phyloP scores from a whole-genome alignment of 2,888 invertebrate species.

The Oegoconia quadripuncta region DNA sequence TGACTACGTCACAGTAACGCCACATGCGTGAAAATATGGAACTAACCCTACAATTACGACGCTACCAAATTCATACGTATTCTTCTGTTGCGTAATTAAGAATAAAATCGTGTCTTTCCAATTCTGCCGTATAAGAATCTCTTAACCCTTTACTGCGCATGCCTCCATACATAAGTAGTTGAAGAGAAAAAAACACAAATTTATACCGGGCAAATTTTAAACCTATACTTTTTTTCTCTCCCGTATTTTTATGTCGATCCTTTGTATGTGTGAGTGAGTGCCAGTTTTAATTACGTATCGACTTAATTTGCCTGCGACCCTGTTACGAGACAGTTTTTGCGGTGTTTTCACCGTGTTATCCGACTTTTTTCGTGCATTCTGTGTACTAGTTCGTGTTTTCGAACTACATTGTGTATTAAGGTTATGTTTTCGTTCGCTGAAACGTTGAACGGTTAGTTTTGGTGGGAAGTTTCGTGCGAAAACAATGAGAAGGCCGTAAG shows the following conservation, averaged over 20 bases:
- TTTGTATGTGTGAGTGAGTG: conserved; percentile 73
- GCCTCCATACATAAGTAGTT: conserved; percentile 73
- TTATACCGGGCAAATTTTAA: conserved; percentile 79
- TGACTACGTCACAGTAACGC: conserved; percentile 31
- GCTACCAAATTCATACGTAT: conserved; percentile 23
- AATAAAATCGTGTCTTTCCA: neutral
- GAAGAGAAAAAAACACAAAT: conserved; percentile 77
- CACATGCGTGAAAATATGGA: conserved; percentile 39
- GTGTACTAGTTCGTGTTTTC: neutral
- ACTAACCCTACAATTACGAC: conserved; percentile 44
- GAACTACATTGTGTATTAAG: conserved; percentile 21
- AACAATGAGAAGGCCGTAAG: conserved; percentile 7
- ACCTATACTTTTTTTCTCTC: conserved; percentile 77
- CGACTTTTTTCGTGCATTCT: conserved; percentile 21
- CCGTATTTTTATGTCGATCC: conserved; percentile 75
- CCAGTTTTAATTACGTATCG: conserved; percentile 79
- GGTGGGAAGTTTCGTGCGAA: conserved; percentile 44
- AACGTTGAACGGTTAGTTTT: conserved; percentile 34
- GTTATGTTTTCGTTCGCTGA: conserved; percentile 40
- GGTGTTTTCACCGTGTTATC: conserved; percentile 32
- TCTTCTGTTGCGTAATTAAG: neutral
- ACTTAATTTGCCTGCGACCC: conserved; percentile 74
- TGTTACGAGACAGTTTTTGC: conserved; percentile 45
- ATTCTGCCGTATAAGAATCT: conserved; percentile 27
- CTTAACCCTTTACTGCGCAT: conserved; percentile 78